Conservation (phyloP, 1,140 invertebrate species). For the Platyura marginata region DNA sequence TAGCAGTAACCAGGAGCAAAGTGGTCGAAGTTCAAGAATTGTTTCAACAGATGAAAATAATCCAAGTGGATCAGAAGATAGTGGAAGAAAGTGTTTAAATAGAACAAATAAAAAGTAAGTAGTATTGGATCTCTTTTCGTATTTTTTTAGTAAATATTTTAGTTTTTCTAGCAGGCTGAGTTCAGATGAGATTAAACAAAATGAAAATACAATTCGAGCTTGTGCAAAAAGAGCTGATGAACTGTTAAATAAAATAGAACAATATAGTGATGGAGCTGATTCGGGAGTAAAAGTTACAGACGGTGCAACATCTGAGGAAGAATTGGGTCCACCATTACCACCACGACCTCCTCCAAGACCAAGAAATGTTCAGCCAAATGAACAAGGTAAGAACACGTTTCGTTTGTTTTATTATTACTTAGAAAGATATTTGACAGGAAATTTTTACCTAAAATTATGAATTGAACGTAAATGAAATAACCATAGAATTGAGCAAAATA, state of each 20-base stretch:
- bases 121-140: no score
- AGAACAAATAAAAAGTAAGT: background rate
- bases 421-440: no score
- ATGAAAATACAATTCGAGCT: background rate
- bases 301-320: slow-evolving; percentile 3
- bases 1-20: background rate
- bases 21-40: background rate
- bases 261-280: slow-evolving; percentile 7
- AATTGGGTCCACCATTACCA: slow-evolving; percentile 19
- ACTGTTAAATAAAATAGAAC: slow-evolving; percentile 13
- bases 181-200: background rate
- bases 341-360: slow-evolving; percentile 20
- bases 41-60: slow-evolving; percentile 1
- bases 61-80: background rate
- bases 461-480: no score
- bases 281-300: slow-evolving; percentile 6
- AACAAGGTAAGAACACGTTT: slow-evolving; percentile 14
- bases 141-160: no score
- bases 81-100: background rate
- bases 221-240: slow-evolving; percentile 6
- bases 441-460: no score
- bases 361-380: slow-evolving; percentile 11
- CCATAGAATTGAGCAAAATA: no score
- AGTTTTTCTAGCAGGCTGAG: no score
- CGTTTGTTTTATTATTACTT: no score